phyloP scores from a whole-genome alignment of 2,797 vertebrate genomes.

The Adelosebastes latens region DNA sequence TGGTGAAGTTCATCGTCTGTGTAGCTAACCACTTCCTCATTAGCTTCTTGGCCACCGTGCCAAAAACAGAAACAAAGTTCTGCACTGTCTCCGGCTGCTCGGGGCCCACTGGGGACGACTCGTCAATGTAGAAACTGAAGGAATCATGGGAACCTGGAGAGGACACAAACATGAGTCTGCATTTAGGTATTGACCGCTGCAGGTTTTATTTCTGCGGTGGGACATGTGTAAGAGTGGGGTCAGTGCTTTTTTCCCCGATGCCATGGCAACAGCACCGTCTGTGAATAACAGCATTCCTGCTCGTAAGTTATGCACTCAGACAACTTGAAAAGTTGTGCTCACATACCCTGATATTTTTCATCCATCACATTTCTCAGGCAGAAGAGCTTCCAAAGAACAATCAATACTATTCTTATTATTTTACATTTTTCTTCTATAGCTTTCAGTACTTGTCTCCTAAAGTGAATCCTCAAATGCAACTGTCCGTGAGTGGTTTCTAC shows the following conservation, averaged over 20 bases:
- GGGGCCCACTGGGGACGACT: slow-evolving; percentile 95
- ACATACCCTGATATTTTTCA: slow-evolving; percentile 1
- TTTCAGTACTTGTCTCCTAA: not conserved
- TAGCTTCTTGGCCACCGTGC: slow-evolving; percentile 97
- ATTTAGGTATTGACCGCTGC: not conserved
- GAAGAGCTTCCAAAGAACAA: not conserved
- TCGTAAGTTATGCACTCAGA: slow-evolving; percentile 24
- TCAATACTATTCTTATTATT: not conserved
- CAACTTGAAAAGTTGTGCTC: slow-evolving; percentile 23
- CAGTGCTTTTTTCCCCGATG: not conserved
- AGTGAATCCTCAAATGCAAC: not conserved
- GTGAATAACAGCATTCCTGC: slow-evolving; percentile 12
- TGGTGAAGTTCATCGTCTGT: slow-evolving; percentile 97
- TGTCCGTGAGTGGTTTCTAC: not conserved
- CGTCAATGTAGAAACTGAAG: slow-evolving; percentile 98
- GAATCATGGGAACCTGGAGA: slow-evolving; percentile 96
- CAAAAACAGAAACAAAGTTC: slow-evolving; percentile 98
- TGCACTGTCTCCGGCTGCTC: slow-evolving; percentile 98
- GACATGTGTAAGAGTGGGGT: slow-evolving; percentile 29
- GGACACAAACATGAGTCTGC: slow-evolving; percentile 45
- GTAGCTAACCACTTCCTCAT: slow-evolving; percentile 99
- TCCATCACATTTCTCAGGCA: not conserved
- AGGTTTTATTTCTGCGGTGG: slow-evolving; percentile 19
- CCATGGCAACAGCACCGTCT: slow-evolving; percentile 51
- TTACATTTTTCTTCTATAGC: not conserved